Evolutionary conservation across 2,797 vertebrate genomes (phyloP).

Genomic region (Avahi laniger): DNA sequence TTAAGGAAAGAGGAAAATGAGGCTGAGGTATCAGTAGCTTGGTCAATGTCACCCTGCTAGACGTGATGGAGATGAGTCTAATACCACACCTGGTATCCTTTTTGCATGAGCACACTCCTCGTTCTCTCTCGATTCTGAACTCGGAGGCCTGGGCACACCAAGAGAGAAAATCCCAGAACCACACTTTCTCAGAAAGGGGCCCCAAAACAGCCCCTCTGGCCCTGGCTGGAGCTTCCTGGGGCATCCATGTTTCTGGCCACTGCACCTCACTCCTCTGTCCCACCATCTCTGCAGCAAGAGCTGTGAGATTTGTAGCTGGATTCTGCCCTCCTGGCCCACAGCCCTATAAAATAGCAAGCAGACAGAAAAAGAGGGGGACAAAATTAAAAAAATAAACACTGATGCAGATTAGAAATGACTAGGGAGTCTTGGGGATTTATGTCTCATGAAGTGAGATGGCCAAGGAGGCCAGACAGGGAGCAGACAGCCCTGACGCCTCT

Average conservation of each 20-base stretch:
- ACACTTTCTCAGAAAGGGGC: neutral
- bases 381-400: constrained; percentile 72
- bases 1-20: neutral
- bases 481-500: constrained; percentile 77
- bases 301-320: constrained; percentile 69
- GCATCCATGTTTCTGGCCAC: neutral
- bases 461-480: constrained; percentile 74
- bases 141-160: neutral
- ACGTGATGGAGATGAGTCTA: neutral
- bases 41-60: neutral
- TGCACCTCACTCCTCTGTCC: neutral
- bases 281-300: neutral
- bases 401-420: constrained; percentile 76
- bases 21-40: neutral
- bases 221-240: neutral
- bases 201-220: neutral
- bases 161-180: neutral
- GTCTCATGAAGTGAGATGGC: constrained; percentile 66
- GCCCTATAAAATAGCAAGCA: constrained; percentile 76
- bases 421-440: constrained; percentile 71
- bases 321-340: constrained; percentile 65
- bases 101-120: neutral
- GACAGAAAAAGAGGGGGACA: constrained; percentile 24
- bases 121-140: neutral
- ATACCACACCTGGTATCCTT: neutral